Conservation (phyloP, 2,888 invertebrate genomes). For the Ormyrus labotus region DNA sequence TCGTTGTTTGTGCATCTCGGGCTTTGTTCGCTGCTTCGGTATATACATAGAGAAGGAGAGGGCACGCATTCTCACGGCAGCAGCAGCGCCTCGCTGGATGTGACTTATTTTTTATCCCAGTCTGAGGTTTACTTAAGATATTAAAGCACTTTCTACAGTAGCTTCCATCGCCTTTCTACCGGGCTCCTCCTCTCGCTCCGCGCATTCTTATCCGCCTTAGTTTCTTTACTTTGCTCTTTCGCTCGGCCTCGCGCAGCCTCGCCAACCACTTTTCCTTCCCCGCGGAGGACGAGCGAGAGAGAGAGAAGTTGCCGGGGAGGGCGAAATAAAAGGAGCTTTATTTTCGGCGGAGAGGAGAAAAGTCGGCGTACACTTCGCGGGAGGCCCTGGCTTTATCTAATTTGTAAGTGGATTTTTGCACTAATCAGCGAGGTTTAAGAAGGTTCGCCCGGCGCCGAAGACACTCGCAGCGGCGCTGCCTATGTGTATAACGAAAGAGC, state of each 20-base stretch:
- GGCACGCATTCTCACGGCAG: neutral
- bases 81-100: constrained; percentile 40
- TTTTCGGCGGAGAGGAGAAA: constrained; percentile 41
- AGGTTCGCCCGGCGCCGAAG: constrained; percentile 53
- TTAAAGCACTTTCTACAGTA: constrained; percentile 68
- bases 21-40: constrained; percentile 53
- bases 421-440: constrained; percentile 74
- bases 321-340: constrained; percentile 47
- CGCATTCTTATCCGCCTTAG: constrained; percentile 53
- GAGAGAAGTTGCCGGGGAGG: neutral
- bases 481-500: no score
- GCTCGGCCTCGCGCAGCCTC: constrained; percentile 21
- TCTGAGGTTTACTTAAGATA: constrained; percentile 74
- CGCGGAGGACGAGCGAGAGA: neutral
- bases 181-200: constrained; percentile 56
- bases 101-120: constrained; percentile 66
- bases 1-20: constrained; percentile 69
- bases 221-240: constrained; percentile 57
- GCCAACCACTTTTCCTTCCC: constrained; percentile 37
- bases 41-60: constrained; percentile 39
- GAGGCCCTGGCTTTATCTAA: constrained; percentile 70
- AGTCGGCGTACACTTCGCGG: constrained; percentile 64
- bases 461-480: no score
- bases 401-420: constrained; percentile 76
- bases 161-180: constrained; percentile 57